Base-by-base conservation (phyloP, 2,888 invertebrate genomes). In the Torymus texanus region DNA sequence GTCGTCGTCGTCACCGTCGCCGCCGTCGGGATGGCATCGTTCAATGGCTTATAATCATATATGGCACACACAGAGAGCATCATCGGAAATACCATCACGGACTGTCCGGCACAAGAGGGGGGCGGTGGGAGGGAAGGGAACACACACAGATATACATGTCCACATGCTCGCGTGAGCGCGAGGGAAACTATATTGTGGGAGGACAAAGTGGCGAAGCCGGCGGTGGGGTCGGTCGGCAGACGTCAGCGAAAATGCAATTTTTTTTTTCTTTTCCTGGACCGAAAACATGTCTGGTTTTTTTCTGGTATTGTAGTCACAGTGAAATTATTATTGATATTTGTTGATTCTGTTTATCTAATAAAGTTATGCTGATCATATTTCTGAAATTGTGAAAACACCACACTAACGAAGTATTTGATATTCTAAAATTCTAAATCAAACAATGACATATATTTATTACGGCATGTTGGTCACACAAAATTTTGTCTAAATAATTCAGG, bases 61-160 rank as follows among this genome's bases (percentile, higher is more conserved):
- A 79, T 72, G 79, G 79, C 79, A 79, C 75, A 79, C 79, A 71
- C 70, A 61, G 56, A 56, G 70, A 78, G 72, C 77, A 61, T 72
- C 73, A 58, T 73, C 78, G 73, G 63, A 63, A 56, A 56, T 63
- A 56, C 63, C 63, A 63, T 65, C 63, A 24, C 73, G 56, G 41
- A 73, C 73, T 56, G 63, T 63, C 56, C 62, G 24, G 21, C 53
- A 29, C 29, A 2, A 16, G 2, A n/a, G 18, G 53, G 1, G 63
- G 18, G 8, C 8, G 53, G 21, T 61, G 4, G 41, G 56, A 13
- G 50, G 41, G 51, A 12, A 13, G 13, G 16, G 67, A 61, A 21
- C 18, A 29, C 18, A 29, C n/a, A 58, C 51, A 56, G 63, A 41
- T 2, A 65, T 18, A 16, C 16, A 62, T 24, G 53, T 62, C 62